phyloP scores from a whole-genome alignment of 2,113 vertebrate genomes.

The Lipophrys pholis region DNA sequence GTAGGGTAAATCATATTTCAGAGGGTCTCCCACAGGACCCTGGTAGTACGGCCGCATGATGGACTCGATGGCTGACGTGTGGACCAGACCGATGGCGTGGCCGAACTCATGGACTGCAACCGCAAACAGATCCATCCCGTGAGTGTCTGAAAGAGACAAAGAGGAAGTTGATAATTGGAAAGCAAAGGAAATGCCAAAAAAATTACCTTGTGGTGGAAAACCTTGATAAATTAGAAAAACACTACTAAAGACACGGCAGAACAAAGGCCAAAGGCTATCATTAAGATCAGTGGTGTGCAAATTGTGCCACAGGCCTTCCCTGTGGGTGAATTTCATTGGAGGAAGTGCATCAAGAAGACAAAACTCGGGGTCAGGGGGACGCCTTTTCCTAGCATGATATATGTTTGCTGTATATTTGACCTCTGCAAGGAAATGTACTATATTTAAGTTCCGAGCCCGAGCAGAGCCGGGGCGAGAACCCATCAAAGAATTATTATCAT shows the following conservation, averaged over 20 bases:
- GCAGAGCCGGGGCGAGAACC: no score
- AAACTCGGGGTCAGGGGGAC: no score
- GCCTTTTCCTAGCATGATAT: no score
- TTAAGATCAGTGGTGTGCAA: no score
- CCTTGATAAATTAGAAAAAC: neutral
- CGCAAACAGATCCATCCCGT: constrained; percentile 94
- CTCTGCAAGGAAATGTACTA: no score
- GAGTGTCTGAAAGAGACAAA: constrained; percentile 81
- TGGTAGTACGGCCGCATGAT: constrained; percentile 98
- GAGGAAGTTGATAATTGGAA: neutral
- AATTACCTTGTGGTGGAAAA: neutral
- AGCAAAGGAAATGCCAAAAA: no score
- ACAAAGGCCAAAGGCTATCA: neutral
- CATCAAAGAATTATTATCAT: no score
- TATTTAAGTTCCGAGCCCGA: no score
- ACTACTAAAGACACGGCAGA: neutral
- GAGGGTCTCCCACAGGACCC: constrained; percentile 94
- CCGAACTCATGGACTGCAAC: constrained; percentile 98
- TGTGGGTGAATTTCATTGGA: no score
- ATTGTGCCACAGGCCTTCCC: no score
- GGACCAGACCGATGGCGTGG: constrained; percentile 94
- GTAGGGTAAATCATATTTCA: constrained; percentile 92
- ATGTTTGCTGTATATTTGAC: no score
- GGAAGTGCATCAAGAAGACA: no score
- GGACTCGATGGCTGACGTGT: constrained; percentile 90